These are phyloP conservation scores for Zoanthus gigantus DNA, from an alignment of 92 coral and sea anemone genomes.

Conservation along the genomic window DNA sequence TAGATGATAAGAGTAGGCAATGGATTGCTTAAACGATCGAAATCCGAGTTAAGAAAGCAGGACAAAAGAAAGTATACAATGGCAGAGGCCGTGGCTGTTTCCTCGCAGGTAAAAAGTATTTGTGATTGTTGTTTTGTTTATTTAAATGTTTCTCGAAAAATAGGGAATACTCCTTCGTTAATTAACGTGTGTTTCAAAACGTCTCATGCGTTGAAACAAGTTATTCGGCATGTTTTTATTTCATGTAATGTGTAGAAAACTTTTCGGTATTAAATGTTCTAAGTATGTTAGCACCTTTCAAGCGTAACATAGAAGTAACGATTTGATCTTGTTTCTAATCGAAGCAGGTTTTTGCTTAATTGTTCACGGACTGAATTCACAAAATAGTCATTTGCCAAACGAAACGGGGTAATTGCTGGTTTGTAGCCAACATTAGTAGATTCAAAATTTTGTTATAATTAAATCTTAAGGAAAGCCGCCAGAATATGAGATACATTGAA, in stretches of 20 bases:
- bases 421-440: not conserved
- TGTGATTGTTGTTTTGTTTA: conserved; percentile 20
- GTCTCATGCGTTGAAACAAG: not conserved
- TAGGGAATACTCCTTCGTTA: conserved; percentile 12
- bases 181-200: not conserved
- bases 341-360: conserved; percentile 46
- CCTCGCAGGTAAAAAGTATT: conserved; percentile 35
- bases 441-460: not conserved
- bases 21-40: not conserved
- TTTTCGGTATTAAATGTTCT: conserved; percentile 1
- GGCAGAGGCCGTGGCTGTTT: conserved; percentile 26
- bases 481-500: not conserved
- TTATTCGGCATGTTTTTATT: conserved; percentile 27
- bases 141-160: conserved; percentile 10
- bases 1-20: conserved; percentile 4
- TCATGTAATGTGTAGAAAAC: not conserved
- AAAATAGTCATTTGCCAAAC: conserved; percentile 32
- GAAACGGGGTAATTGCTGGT: not conserved
- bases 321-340: conserved; percentile 14
- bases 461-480: not conserved
- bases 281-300: conserved; percentile 38
- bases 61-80: conserved; percentile 18
- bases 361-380: conserved; percentile 35
- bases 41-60: not conserved
- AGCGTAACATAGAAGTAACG: conserved; percentile 11